A percentile compares a stretch with the other conserved stretches of the same genome.
Conservation (phyloP, 2,888 invertebrate species). For the Caenorhabditis parvicauda region DNA sequence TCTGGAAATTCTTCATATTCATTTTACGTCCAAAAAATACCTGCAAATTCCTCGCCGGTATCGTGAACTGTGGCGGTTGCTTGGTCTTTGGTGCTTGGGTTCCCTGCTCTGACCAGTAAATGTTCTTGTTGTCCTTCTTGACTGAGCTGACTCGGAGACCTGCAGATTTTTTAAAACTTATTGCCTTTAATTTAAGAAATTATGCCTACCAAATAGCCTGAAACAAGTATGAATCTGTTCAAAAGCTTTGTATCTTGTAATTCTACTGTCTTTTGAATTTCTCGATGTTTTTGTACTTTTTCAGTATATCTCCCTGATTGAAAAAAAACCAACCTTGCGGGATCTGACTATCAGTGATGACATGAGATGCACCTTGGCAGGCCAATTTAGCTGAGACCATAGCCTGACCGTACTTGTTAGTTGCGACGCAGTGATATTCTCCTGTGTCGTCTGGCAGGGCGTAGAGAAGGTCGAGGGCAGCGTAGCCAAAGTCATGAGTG, state of each 20-base stretch:
- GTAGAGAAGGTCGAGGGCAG: slow-evolving; percentile 86
- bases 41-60: slow-evolving; percentile 79
- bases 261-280: too few species aligned
- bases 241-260: too few species aligned
- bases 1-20: slow-evolving; percentile 71
- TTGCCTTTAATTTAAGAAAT: too few species aligned
- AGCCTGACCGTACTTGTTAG: slow-evolving; percentile 63
- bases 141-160: slow-evolving; percentile 49
- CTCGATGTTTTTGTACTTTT: too few species aligned
- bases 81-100: slow-evolving; percentile 23
- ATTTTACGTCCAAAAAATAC: too few species aligned
- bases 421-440: slow-evolving; percentile 70
- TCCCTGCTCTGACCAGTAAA: slow-evolving; percentile 52
- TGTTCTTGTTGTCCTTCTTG: slow-evolving; percentile 49
- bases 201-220: too few species aligned
- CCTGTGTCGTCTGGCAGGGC: slow-evolving; percentile 90
- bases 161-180: too few species aligned
- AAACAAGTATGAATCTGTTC: too few species aligned
- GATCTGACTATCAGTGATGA: slow-evolving; percentile 58
- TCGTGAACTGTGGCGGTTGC: slow-evolving; percentile 79
- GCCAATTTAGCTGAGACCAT: slow-evolving; percentile 61
- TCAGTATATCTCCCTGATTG: not conserved
- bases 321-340: slow-evolving; percentile 54
- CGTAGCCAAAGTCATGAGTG: slow-evolving; percentile 92
- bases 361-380: slow-evolving; percentile 58